Evolutionary conservation across 1,140 invertebrate species (phyloP).

Genomic region (Thalassaphorura encarpata): DNA sequence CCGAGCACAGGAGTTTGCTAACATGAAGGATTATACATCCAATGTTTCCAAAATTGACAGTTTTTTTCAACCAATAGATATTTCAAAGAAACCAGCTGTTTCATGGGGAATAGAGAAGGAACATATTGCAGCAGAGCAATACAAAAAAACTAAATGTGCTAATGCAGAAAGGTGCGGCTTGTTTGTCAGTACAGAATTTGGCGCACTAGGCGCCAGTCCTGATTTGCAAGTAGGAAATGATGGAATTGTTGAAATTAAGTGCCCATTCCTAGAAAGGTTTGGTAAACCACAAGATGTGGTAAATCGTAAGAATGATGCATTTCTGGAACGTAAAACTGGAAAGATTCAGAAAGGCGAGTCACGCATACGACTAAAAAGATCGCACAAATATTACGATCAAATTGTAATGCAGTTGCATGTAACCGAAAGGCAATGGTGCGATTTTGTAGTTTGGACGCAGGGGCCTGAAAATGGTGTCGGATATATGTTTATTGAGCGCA

Average conservation of each 20-base stretch:
- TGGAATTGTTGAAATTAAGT: neutral
- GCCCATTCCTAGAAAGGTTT: neutral
- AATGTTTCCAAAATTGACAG: neutral
- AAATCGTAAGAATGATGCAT: neutral
- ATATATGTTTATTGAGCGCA: slow-evolving; percentile 4
- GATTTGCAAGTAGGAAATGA: neutral
- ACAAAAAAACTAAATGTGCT: neutral
- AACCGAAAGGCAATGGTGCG: slow-evolving; percentile 29
- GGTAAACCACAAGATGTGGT: neutral
- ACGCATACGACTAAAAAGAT: slow-evolving; percentile 3
- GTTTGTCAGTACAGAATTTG: neutral
- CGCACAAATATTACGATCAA: slow-evolving; percentile 23
- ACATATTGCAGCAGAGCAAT: neutral
- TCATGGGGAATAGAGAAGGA: neutral
- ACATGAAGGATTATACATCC: neutral
- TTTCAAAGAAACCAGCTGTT: neutral
- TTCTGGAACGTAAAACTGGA: neutral
- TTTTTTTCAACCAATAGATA: neutral
- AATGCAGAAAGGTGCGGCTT: neutral
- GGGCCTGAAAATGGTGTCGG: neutral
- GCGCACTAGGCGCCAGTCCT: neutral
- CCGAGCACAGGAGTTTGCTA: neutral
- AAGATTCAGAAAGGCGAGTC: neutral
- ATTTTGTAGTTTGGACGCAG: slow-evolving; percentile 32
- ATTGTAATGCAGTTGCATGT: slow-evolving; percentile 21